Conservation (phyloP, 2,888 invertebrate genomes). For the Andrena minutula region DNA sequence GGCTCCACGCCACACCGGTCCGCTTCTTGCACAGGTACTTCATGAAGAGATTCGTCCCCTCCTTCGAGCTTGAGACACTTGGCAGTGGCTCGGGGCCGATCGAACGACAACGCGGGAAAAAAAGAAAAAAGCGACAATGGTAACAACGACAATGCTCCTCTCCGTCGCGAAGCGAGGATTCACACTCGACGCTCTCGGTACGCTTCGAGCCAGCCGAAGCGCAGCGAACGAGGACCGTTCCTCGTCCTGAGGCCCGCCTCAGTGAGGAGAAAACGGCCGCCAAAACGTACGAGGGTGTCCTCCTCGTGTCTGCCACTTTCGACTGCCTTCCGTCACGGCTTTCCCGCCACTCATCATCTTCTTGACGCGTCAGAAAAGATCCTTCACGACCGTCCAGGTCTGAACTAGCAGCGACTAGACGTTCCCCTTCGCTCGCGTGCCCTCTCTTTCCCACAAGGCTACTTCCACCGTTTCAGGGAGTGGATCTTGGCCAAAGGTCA, state of each 20-base stretch:
- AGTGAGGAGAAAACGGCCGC: conserved; percentile 33
- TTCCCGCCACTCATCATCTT: not conserved
- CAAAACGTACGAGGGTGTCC: conserved; percentile 36
- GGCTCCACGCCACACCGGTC: conserved; percentile 19
- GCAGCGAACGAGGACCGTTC: conserved; percentile 31
- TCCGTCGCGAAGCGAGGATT: conserved; percentile 23
- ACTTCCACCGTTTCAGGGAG: conserved; percentile 48
- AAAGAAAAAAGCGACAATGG: conserved; percentile 45
- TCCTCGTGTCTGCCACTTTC: conserved; percentile 11
- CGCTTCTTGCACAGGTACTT: conserved; percentile 72
- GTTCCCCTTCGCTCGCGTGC: not conserved
- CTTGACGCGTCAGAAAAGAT: conserved; percentile 17
- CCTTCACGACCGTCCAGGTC: conserved; percentile 15
- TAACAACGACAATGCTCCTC: conserved; percentile 54
- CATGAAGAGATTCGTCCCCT: conserved; percentile 74
- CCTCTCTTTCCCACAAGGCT: conserved; percentile 15
- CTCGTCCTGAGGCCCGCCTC: conserved; percentile 59
- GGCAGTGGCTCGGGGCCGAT: conserved; percentile 18
- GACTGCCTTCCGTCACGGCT: not conserved
- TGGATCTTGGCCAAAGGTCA: conserved; percentile 55
- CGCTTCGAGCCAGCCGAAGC: conserved; percentile 69
- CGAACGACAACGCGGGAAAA: conserved; percentile 48
- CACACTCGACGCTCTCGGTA: conserved; percentile 36
- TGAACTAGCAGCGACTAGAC: conserved; percentile 48
- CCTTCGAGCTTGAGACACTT: conserved; percentile 50